Evolutionary conservation across 2,113 vertebrate species (phyloP).

Genomic region (Lampris megalopsis): DNA sequence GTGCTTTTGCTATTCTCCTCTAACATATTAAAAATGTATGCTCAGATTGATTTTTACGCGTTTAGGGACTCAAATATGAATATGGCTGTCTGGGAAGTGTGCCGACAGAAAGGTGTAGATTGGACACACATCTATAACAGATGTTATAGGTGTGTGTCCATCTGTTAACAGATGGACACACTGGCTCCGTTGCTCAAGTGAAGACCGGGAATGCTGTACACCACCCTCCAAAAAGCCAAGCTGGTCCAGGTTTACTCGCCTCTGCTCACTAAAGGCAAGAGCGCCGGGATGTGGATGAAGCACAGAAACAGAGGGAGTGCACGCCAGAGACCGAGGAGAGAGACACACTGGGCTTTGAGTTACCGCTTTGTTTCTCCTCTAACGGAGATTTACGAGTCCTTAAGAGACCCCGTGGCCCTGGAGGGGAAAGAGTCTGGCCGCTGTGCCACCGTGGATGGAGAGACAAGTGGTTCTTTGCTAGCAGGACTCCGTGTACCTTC

Average conservation of each 20-base stretch:
- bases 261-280: conserved; percentile 48
- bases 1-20: background rate
- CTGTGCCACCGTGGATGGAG: too few relatives aligned
- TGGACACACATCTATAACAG: too few relatives aligned
- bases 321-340: conserved; percentile 5
- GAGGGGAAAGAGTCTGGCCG: conserved; percentile 51
- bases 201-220: conserved; percentile 48
- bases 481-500: conserved; percentile 54
- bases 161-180: conserved; percentile 49
- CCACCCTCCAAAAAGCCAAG: conserved; percentile 68
- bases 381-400: conserved; percentile 24
- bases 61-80: background rate
- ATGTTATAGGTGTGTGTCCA: too few relatives aligned
- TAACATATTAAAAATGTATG: background rate
- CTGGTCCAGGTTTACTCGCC: conserved; percentile 42
- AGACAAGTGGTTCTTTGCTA: conserved; percentile 7
- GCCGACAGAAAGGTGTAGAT: background rate
- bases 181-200: conserved; percentile 25
- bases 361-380: conserved; percentile 6
- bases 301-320: conserved; percentile 32
- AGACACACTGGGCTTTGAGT: background rate
- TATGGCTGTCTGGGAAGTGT: background rate
- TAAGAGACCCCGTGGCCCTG: conserved; percentile 9
- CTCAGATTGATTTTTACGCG: background rate
- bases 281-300: conserved; percentile 22